A percentile compares a stretch with the other conserved stretches of the same genome.
Evolutionary conservation across 2,113 vertebrate species (phyloP).

Genomic region (Neodon shergylaensis): DNA sequence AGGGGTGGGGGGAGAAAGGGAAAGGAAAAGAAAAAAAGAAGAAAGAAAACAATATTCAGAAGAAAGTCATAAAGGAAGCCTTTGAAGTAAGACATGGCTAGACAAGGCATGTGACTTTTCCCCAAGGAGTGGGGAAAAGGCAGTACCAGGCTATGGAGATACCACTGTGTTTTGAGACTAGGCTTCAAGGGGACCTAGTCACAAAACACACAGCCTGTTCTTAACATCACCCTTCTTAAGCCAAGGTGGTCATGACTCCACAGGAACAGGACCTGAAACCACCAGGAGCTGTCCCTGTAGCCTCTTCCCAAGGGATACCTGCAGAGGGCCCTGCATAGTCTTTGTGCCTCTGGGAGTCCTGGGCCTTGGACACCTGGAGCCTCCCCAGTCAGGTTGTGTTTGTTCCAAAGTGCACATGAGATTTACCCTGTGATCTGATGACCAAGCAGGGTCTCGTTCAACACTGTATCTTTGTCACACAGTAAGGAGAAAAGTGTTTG

Average conservation of each 20-base stretch:
- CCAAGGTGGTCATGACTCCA: not conserved
- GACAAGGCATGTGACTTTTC: not conserved
- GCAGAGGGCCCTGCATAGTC: not conserved
- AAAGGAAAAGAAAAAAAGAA: not conserved
- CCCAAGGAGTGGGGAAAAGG: not conserved
- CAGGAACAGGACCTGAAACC: not conserved
- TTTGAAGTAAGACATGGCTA: not conserved
- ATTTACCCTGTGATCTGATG: not conserved
- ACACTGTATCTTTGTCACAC: not conserved
- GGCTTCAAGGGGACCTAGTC: not conserved
- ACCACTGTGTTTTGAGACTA: not conserved
- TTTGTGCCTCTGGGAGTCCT: not conserved
- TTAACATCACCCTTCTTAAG: not conserved
- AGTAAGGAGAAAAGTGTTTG: not conserved
- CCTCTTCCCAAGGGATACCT: not conserved
- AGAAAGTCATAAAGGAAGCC: not conserved
- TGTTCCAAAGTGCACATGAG: not conserved
- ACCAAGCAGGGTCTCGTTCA: not conserved
- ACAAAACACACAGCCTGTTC: not conserved
- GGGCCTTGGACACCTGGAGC: not conserved
- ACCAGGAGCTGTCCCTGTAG: not conserved
- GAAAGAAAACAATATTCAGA: not conserved
- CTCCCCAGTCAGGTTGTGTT: not conserved
- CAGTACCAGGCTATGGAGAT: not conserved
- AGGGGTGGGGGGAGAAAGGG: too few species aligned